Conservation (phyloP, 2,888 invertebrate species). For the Tinea semifulvella region DNA sequence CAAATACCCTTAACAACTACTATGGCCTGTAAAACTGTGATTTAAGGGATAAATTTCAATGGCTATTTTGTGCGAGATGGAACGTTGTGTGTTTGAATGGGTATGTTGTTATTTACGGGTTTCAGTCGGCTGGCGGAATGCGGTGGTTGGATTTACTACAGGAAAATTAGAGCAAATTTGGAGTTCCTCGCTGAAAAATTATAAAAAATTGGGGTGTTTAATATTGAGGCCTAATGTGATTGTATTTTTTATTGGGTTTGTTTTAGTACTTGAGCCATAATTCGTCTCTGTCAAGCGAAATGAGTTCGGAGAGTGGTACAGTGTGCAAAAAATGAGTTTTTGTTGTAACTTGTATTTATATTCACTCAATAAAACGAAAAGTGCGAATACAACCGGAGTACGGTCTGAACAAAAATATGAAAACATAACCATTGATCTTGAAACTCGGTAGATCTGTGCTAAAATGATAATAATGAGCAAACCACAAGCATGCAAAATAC, state of each 20-base stretch:
- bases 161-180: conserved; percentile 12
- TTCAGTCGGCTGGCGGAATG: conserved; percentile 10
- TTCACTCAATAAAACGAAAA: too few relatives aligned
- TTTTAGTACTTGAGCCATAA: conserved; percentile 1
- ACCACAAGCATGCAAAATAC: too few relatives aligned
- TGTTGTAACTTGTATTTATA: too few relatives aligned
- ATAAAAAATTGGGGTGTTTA: conserved; percentile 10
- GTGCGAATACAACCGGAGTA: too few relatives aligned
- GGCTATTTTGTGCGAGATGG: background rate
- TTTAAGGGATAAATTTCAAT: background rate
- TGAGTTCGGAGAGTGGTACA: background rate
- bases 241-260: conserved; percentile 10
- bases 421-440: too few relatives aligned
- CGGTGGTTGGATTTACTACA: conserved; percentile 13
- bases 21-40: background rate
- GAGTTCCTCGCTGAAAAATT: conserved; percentile 3
- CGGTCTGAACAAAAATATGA: too few relatives aligned
- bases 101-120: conserved; percentile 11
- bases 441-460: too few relatives aligned
- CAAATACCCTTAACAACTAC: background rate
- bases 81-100: background rate
- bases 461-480: too few relatives aligned
- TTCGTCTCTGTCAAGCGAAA: conserved; percentile 1
- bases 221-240: conserved; percentile 7
- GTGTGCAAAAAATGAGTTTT: conserved; percentile 2